phyloP scores from a whole-genome alignment of 2,797 vertebrate species.

The Neopelma chrysocephalum region DNA sequence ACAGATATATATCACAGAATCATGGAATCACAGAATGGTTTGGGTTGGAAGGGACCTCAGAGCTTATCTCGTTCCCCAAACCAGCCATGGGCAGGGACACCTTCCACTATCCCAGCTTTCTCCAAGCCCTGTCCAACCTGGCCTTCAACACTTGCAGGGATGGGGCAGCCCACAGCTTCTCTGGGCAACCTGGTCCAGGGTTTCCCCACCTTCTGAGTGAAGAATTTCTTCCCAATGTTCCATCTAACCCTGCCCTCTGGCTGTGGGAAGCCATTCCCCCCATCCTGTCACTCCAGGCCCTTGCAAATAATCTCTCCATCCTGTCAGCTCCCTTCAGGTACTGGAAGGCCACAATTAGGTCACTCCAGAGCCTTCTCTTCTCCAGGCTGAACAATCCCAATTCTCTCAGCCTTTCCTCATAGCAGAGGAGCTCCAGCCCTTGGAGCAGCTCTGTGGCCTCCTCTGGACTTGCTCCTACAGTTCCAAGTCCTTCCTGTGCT shows the following conservation, averaged over 20 bases:
- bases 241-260: fast-evolving
- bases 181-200: background rate
- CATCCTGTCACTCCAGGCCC: background rate
- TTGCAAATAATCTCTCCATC: background rate
- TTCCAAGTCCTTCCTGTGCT: background rate
- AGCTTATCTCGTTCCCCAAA: background rate
- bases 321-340: background rate
- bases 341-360: background rate
- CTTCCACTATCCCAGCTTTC: fast-evolving
- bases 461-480: background rate
- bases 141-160: fast-evolving
- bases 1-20: no score
- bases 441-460: background rate
- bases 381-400: background rate
- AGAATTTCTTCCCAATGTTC: background rate
- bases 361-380: background rate
- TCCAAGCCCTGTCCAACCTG: fast-evolving
- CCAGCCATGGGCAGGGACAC: background rate
- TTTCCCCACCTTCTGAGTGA: fast-evolving
- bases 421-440: background rate
- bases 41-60: background rate
- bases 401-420: background rate
- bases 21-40: background rate
- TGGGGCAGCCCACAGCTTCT: background rate
- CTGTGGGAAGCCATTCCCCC: background rate